phyloP scores from a whole-genome alignment of 1,140 invertebrate species.

The Aricia agestis region DNA sequence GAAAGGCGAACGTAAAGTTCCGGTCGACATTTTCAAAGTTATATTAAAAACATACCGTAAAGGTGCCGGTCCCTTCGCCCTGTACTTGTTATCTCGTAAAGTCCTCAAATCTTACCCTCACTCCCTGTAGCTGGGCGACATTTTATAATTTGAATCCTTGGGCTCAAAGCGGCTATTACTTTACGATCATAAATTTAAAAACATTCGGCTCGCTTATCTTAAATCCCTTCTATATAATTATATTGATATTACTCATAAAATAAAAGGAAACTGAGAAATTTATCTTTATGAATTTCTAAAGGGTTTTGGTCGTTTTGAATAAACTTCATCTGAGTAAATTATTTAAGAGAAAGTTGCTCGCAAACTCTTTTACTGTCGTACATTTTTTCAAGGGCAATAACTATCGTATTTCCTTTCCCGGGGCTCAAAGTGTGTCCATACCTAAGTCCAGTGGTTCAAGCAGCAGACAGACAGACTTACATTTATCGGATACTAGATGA shows the following conservation, averaged over 20 bases:
- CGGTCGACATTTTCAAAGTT: background rate
- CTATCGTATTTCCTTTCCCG: too few species aligned
- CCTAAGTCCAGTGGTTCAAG: too few species aligned
- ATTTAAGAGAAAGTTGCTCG: too few species aligned
- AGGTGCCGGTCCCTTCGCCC: background rate
- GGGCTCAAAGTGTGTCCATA: too few species aligned
- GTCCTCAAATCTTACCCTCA: background rate
- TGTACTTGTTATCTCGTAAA: background rate
- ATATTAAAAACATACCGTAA: background rate
- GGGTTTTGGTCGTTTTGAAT: too few species aligned
- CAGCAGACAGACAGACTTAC: too few species aligned
- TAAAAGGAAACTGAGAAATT: background rate
- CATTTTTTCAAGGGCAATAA: too few species aligned
- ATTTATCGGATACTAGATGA: too few species aligned
- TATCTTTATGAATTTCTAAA: too few species aligned
- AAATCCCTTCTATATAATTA: background rate
- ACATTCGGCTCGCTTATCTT: background rate
- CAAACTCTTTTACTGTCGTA: too few species aligned
- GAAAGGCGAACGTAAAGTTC: background rate
- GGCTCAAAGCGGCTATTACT: background rate
- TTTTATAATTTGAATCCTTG: background rate
- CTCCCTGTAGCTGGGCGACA: background rate
- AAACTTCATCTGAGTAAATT: too few species aligned
- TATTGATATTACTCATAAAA: background rate
- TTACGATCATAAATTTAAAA: background rate